Evolutionary conservation across 2,888 invertebrate genomes (phyloP).

Genomic region (Baccha elongata): DNA sequence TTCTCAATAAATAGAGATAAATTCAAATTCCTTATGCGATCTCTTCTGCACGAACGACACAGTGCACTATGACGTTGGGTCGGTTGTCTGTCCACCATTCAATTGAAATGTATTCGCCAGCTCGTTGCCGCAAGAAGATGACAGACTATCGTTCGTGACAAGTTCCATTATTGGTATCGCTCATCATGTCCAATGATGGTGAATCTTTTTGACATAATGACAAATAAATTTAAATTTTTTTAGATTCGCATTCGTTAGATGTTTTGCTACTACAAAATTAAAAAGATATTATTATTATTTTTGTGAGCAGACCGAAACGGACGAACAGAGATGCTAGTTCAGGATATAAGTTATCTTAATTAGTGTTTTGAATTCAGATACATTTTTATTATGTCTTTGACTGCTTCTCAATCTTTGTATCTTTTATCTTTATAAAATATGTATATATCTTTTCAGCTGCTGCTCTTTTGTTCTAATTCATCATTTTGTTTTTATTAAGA

Average conservation of each 20-base stretch:
- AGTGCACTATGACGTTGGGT: slow-evolving; percentile 17
- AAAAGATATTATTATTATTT: slow-evolving; percentile 21
- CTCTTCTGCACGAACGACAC: slow-evolving; percentile 36
- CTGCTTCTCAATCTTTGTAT: slow-evolving; percentile 18
- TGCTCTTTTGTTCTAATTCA: slow-evolving; percentile 72
- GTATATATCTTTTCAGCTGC: slow-evolving; percentile 27
- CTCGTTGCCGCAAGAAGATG: slow-evolving; percentile 38
- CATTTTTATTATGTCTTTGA: slow-evolving; percentile 4
- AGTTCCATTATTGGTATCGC: slow-evolving; percentile 64
- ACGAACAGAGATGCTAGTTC: no score
- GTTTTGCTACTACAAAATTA: slow-evolving; percentile 25
- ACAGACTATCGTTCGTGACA: slow-evolving; percentile 64
- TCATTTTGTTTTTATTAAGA: slow-evolving; percentile 66
- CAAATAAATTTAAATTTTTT: slow-evolving; percentile 66
- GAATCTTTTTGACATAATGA: slow-evolving; percentile 66
- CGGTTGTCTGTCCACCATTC: not conserved
- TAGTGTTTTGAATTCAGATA: slow-evolving; percentile 47
- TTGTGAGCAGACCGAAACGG: no score
- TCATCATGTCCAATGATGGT: slow-evolving; percentile 53
- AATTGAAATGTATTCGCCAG: slow-evolving; percentile 24
- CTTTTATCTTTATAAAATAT: not conserved
- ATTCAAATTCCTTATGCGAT: slow-evolving; percentile 28
- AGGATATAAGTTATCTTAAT: slow-evolving; percentile 63
- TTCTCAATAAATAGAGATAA: slow-evolving; percentile 16
- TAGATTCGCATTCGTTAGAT: slow-evolving; percentile 43